A percentile compares a stretch with the other conserved stretches of the same genome.
Conservation (phyloP, 2,113 vertebrate genomes). For the Dermatemys mawii region DNA sequence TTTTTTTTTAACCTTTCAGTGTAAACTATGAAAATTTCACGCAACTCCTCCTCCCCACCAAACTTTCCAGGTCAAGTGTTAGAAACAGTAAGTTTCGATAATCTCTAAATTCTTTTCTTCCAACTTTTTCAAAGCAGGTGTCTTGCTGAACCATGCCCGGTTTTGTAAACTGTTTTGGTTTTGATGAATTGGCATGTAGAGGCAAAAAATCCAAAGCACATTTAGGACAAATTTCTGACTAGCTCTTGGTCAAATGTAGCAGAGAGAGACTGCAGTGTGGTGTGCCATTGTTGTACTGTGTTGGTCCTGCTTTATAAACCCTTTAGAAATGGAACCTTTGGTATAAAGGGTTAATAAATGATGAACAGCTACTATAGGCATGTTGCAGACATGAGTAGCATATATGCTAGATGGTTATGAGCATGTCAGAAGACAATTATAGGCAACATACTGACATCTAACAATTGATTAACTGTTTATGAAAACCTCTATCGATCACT, state of each 20-base stretch:
- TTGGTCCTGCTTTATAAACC: neutral
- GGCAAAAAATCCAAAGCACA: neutral
- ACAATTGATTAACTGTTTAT: neutral
- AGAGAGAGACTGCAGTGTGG: neutral
- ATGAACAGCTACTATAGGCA: neutral
- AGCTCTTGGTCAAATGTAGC: neutral
- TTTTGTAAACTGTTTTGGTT: neutral
- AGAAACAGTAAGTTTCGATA: neutral
- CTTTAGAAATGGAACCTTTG: neutral
- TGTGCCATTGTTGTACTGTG: neutral
- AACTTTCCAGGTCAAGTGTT: neutral
- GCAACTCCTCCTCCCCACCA: fast-evolving
- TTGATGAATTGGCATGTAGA: neutral
- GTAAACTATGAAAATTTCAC: neutral
- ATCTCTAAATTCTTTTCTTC: neutral
- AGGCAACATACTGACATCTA: neutral
- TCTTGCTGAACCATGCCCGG: neutral
- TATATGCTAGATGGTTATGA: neutral
- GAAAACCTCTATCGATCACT: neutral
- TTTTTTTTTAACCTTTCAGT: neutral
- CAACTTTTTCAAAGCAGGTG: neutral
- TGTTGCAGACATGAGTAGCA: neutral
- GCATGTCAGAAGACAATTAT: neutral
- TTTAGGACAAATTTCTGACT: neutral
- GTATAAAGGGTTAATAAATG: neutral